Evolutionary conservation across 2,113 vertebrate species (phyloP).

Genomic region (Solenodon paradoxus): DNA sequence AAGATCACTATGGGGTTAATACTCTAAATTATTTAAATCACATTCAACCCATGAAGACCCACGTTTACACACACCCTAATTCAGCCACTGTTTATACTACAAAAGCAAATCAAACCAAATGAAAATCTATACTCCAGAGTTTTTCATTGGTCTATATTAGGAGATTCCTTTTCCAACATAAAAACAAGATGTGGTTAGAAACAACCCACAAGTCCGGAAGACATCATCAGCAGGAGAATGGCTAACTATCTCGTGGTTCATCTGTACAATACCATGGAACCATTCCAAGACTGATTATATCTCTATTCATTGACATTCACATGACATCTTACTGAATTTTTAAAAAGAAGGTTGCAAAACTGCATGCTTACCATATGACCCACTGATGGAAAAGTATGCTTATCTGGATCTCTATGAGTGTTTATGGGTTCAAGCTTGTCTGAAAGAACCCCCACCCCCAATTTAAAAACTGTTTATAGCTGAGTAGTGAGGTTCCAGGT

Average conservation of each 20-base stretch:
- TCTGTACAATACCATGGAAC: background rate
- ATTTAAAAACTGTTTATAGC: background rate
- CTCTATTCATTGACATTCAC: background rate
- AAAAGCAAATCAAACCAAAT: background rate
- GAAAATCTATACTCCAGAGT: background rate
- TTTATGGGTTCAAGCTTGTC: too few species aligned
- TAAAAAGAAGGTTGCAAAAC: background rate
- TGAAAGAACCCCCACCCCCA: background rate
- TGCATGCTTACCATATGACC: background rate
- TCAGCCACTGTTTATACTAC: background rate
- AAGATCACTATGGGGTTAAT: background rate
- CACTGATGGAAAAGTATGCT: background rate
- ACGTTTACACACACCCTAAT: background rate
- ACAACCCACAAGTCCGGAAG: background rate
- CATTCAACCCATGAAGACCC: background rate
- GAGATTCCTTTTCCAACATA: background rate
- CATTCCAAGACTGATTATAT: background rate
- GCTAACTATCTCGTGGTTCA: background rate
- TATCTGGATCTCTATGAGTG: background rate
- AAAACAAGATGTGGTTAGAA: background rate
- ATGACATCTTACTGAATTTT: background rate
- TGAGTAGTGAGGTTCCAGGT: background rate
- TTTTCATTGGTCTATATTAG: background rate
- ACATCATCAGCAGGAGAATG: background rate
- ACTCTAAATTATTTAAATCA: constrained; percentile 26